Base-by-base conservation (phyloP, 2,888 invertebrate species). In the Erynnis tages region DNA sequence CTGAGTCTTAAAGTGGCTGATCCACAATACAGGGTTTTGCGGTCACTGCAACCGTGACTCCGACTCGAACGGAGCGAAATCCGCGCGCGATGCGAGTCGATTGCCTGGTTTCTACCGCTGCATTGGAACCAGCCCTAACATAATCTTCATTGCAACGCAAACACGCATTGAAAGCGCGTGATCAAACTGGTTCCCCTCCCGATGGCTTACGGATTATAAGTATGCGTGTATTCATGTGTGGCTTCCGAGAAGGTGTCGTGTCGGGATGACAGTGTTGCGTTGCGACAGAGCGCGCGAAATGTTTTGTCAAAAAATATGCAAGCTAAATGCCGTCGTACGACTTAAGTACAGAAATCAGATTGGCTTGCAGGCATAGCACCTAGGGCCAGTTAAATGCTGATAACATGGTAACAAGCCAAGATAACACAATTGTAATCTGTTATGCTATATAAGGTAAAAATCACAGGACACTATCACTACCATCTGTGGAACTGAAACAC, bases 201-300 rank as follows among this genome's bases (percentile, higher is more conserved):
- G 29, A 35, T 30, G 41, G 34, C 46, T 54, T 35, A 4, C 41
- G 10, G 17, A n/a, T 17, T 30, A 11, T 11, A 21, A 8, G 10
- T 30, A 16, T 16, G 16, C 16, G 10, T 45, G 10, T 45, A 11
- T 17, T 2, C 21, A 25, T 27, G 40, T 49, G 25, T 29, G 19
- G 53, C 50, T 60, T 60, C 60, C 47, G 27, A 60, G 58, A 59
- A 62, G 40, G 53, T 25, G 45, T 34, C 30, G 29, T 19, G n/a
- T n/a, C n/a, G 21, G 38, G 38, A 38, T 48, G 19, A 38, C 30
- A 48, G 10, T 38, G 10, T 38, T 23, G 29, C 30, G 10, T 38
- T 23, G 29, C 30, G 21, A 27, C 19, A 21, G 23, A 29, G 16
- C n/a, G 21, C 46, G 29, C 14, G n/a, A 30, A 38, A 38, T n/a